Percentiles rank a stretch among this genome's conserved stretches.
phyloP scores from a whole-genome alignment of 2,113 vertebrate genomes.

The Hydropotes inermis region DNA sequence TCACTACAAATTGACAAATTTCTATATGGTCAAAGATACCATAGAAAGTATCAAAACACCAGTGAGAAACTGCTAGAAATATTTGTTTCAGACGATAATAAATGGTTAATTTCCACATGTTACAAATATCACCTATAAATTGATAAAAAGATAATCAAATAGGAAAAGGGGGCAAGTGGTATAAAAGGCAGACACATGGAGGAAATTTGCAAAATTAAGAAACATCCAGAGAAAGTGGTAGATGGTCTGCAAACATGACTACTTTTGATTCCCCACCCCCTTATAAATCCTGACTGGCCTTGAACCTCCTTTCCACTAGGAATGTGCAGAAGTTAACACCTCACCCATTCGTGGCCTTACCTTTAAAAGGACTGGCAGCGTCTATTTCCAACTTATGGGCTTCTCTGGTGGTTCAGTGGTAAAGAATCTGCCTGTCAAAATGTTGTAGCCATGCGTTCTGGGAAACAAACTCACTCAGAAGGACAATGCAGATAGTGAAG shows the following conservation, averaged over 20 bases:
- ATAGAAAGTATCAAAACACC: background rate
- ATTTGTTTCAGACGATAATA: background rate
- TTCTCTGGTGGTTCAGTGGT: background rate
- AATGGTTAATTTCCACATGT: background rate
- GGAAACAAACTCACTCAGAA: too few species aligned
- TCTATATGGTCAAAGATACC: background rate
- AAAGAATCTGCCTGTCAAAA: background rate
- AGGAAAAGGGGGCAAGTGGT: background rate
- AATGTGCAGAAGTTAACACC: background rate
- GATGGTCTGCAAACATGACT: background rate
- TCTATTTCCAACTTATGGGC: background rate
- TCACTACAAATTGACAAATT: background rate
- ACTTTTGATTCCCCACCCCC: background rate
- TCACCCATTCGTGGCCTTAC: background rate
- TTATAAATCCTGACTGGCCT: background rate
- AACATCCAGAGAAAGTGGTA: background rate
- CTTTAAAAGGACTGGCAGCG: background rate
- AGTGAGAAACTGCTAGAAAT: background rate
- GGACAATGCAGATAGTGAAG: too few species aligned
- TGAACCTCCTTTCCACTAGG: background rate
- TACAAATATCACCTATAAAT: background rate
- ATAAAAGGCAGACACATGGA: background rate
- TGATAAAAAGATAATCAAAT: background rate
- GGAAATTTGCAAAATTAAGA: background rate
- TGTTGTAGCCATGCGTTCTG: too few species aligned